phyloP scores from a whole-genome alignment of 2,113 vertebrate genomes.

The Pholis gunnellus region DNA sequence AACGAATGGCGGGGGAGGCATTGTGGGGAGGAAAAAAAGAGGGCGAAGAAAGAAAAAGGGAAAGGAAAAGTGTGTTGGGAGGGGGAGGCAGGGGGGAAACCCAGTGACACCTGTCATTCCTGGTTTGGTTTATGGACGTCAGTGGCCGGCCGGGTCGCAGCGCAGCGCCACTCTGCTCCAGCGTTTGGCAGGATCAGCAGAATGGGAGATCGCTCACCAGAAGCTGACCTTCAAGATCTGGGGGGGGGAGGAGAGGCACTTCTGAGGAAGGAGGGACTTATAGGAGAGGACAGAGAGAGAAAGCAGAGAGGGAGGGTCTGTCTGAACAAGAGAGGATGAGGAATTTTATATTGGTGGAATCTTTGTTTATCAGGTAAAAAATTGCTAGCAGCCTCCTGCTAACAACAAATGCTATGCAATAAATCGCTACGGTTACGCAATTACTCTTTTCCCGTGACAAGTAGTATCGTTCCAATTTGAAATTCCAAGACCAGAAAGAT shows the following conservation, averaged over 20 bases:
- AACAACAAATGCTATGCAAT: neutral
- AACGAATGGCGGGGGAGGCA: slow-evolving; percentile 63
- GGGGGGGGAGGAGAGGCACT: slow-evolving; percentile 2
- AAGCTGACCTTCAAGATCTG: slow-evolving; percentile 78
- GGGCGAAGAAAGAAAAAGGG: neutral
- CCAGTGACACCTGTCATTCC: slow-evolving; percentile 86
- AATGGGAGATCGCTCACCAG: slow-evolving; percentile 73
- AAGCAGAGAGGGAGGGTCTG: neutral
- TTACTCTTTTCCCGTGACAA: neutral
- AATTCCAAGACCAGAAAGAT: no score
- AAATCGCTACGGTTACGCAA: neutral
- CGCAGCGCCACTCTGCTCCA: slow-evolving; percentile 41
- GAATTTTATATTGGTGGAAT: neutral
- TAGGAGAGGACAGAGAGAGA: neutral
- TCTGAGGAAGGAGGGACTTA: slow-evolving; percentile 15
- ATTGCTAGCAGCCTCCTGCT: neutral
- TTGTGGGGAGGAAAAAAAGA: slow-evolving; percentile 15
- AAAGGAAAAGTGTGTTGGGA: slow-evolving; percentile 41
- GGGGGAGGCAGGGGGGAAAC: slow-evolving; percentile 18
- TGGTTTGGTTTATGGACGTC: slow-evolving; percentile 86
- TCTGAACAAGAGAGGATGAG: neutral
- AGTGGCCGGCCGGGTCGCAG: slow-evolving; percentile 69
- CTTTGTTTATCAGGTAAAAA: neutral
- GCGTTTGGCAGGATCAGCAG: slow-evolving; percentile 75
- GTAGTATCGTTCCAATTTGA: neutral